These are phyloP conservation scores for Lycia hirtaria DNA, from an alignment of 2,888 invertebrate species.

Conservation along the genomic window DNA sequence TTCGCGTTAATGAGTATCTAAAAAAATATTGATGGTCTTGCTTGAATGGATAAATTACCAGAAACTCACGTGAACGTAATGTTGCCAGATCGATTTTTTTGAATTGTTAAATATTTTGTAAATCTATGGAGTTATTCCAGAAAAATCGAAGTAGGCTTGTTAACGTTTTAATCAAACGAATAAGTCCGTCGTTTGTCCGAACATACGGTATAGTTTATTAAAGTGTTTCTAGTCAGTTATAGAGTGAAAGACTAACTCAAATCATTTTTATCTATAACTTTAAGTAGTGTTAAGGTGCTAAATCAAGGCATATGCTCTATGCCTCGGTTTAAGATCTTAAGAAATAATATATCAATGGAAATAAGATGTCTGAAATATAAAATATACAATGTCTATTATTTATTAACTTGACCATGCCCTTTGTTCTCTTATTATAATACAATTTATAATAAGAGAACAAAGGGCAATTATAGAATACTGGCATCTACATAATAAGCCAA, in stretches of 20 bases:
- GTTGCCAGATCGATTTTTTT: too few relatives aligned
- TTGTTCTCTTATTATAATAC: not conserved
- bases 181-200: too few relatives aligned
- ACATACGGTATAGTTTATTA: constrained; percentile 12
- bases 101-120: too few relatives aligned
- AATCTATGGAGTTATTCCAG: too few relatives aligned
- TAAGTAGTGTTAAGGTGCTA: not conserved
- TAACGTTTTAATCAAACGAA: too few relatives aligned
- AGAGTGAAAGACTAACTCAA: constrained; percentile 29
- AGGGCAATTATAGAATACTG: not conserved
- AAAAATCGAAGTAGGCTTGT: too few relatives aligned
- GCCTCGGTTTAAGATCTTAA: not conserved
- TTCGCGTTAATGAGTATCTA: too few relatives aligned
- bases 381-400: not conserved
- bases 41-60: too few relatives aligned
- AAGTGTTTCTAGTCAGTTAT: constrained; percentile 41
- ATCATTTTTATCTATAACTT: constrained; percentile 10
- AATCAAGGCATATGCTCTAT: not conserved
- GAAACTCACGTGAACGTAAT: too few relatives aligned
- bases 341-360: not conserved
- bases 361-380: constrained; percentile 2
- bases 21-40: too few relatives aligned
- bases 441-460: not conserved
- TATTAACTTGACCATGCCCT: not conserved
- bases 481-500: not conserved